These are phyloP conservation scores for Chloropsis hardwickii DNA, from an alignment of 2,113 vertebrate species.

Conservation along the genomic window DNA sequence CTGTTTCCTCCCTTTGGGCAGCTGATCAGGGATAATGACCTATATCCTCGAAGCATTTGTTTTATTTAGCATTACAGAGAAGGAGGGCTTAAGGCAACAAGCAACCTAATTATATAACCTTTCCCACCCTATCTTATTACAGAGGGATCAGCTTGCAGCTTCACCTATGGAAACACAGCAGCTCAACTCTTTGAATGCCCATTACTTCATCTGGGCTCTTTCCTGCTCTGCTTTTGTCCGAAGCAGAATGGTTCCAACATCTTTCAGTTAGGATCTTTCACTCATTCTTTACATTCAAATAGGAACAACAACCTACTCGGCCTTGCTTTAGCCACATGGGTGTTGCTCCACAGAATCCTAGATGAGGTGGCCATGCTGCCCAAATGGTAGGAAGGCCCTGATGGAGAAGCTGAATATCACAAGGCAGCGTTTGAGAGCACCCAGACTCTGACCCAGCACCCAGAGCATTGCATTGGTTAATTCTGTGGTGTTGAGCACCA, in stretches of 20 bases:
- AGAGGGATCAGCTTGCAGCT: background rate
- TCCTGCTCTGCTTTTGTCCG: background rate
- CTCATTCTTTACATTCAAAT: background rate
- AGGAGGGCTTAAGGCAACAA: background rate
- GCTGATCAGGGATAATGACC: background rate
- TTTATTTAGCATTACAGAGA: slow-evolving; percentile 19
- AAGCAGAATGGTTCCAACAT: background rate
- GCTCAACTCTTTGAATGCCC: background rate
- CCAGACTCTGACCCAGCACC: background rate
- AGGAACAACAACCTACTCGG: background rate
- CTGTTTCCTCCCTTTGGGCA: slow-evolving; percentile 9
- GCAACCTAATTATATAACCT: background rate
- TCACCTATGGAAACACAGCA: background rate
- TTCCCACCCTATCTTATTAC: slow-evolving; percentile 18
- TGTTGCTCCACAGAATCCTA: background rate
- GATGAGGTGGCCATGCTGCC: background rate
- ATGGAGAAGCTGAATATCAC: background rate
- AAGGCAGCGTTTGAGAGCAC: background rate
- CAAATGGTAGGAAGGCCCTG: background rate
- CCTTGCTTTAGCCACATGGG: background rate
- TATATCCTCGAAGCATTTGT: slow-evolving; percentile 16
- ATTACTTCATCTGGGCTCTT: background rate
- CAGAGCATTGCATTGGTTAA: background rate
- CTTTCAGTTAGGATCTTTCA: background rate
- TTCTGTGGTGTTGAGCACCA: background rate